These are phyloP conservation scores for Scaptomyza tumidula DNA, from an alignment of 2,888 invertebrate genomes.

Conservation along the genomic window DNA sequence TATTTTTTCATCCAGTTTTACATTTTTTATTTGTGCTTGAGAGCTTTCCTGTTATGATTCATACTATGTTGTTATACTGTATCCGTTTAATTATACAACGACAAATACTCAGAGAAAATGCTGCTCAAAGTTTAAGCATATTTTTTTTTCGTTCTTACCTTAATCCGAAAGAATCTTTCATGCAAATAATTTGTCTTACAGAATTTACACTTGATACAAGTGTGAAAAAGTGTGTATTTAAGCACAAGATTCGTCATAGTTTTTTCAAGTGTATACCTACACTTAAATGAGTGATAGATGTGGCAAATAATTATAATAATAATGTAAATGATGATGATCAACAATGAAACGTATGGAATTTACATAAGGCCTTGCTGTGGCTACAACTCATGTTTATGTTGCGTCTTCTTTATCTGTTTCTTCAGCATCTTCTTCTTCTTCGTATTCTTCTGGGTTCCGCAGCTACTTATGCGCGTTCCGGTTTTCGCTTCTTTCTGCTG, in stretches of 20 bases:
- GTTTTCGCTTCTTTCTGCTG: conserved; percentile 27
- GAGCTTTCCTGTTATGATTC: neutral
- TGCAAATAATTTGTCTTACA: too few species aligned
- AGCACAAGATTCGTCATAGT: neutral
- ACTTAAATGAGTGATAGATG: neutral
- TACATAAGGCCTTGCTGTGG: conserved; percentile 35
- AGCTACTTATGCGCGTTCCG: conserved; percentile 42
- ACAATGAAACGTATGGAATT: conserved; percentile 25
- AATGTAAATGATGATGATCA: conserved; percentile 3
- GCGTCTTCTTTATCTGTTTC: conserved; percentile 3
- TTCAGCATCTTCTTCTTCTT: neutral
- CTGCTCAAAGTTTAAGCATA: neutral
- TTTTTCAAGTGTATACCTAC: neutral
- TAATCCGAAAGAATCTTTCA: too few species aligned
- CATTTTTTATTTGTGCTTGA: neutral
- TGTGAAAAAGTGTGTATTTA: too few species aligned
- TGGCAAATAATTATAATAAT: neutral
- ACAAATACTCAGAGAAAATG: neutral
- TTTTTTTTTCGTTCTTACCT: too few species aligned
- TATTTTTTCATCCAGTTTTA: neutral
- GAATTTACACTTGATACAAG: too few species aligned
- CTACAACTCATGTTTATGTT: conserved; percentile 4
- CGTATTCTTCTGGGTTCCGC: conserved; percentile 6
- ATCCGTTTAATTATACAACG: neutral
- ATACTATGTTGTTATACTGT: neutral